A percentile compares a stretch with the other conserved stretches of the same genome.
These are phyloP conservation scores for Hyaena hyaena DNA, from an alignment of 2,113 vertebrate species.

Conservation along the genomic window DNA sequence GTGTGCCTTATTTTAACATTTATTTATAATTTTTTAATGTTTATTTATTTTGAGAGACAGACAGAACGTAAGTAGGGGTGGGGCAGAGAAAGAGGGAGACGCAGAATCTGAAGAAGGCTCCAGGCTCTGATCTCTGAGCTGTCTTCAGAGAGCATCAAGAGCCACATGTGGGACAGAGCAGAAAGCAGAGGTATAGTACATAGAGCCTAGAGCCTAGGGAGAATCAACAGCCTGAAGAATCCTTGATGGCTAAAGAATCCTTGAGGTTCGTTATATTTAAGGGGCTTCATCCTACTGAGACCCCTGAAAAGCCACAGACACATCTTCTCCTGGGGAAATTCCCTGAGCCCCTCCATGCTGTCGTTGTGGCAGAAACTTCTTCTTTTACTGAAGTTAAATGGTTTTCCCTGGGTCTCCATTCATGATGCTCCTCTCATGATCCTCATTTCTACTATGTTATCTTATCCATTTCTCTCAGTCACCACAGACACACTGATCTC, in stretches of 20 bases:
- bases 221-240: constrained; percentile 19
- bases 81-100: no score
- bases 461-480: background rate
- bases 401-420: background rate
- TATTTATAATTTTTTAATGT: no score
- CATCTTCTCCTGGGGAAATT: constrained; percentile 99
- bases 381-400: background rate
- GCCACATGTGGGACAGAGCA: background rate
- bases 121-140: background rate
- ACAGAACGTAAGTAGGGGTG: no score
- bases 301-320: constrained; percentile 97
- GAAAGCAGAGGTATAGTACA: background rate
- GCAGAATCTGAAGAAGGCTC: no score
- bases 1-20: no score
- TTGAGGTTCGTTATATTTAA: constrained; percentile 98
- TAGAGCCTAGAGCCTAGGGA: no score
- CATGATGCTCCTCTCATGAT: background rate
- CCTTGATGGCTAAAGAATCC: constrained; percentile 99
- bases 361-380: constrained; percentile 88
- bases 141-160: background rate
- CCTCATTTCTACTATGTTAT: background rate
- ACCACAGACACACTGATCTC: background rate
- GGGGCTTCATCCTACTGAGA: constrained; percentile 96
- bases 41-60: no score
- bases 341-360: constrained; percentile 95